phyloP scores from a whole-genome alignment of 1,140 invertebrate species.

The Bradynema listronoti region DNA sequence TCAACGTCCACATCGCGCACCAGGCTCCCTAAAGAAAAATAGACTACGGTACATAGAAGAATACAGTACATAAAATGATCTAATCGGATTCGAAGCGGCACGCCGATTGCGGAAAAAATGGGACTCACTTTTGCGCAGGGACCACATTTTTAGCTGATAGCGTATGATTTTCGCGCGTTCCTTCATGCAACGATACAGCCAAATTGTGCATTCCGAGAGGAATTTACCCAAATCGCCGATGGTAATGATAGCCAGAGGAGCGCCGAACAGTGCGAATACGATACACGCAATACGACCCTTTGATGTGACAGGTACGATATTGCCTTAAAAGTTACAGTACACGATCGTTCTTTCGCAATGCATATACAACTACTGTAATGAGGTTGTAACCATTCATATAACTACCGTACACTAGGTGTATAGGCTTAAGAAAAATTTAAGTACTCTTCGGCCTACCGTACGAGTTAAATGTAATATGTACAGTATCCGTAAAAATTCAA shows the following conservation, averaged over 20 bases:
- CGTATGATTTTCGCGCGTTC: constrained; percentile 3
- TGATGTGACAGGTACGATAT: constrained; percentile 79
- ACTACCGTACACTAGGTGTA: neutral
- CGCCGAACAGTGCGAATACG: constrained; percentile 72
- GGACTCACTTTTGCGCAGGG: constrained; percentile 30
- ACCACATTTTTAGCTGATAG: constrained; percentile 22
- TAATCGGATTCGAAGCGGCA: no score
- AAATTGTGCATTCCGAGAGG: constrained; percentile 57
- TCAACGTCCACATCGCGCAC: no score
- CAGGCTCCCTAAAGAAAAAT: no score
- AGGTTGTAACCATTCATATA: no score
- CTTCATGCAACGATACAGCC: constrained; percentile 43
- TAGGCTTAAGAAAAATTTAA: neutral
- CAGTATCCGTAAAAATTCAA: no score
- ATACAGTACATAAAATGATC: no score
- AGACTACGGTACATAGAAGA: no score
- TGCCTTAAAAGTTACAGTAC: constrained; percentile 80
- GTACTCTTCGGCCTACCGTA: neutral
- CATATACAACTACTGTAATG: no score
- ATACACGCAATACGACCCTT: constrained; percentile 77
- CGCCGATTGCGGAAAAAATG: no score
- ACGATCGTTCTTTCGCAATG: no score
- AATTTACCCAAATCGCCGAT: constrained; percentile 58
- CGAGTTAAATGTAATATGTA: neutral
- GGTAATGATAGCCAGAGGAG: constrained; percentile 63